Conservation (phyloP, 2,888 invertebrate species). For the Volucella bombylans region DNA sequence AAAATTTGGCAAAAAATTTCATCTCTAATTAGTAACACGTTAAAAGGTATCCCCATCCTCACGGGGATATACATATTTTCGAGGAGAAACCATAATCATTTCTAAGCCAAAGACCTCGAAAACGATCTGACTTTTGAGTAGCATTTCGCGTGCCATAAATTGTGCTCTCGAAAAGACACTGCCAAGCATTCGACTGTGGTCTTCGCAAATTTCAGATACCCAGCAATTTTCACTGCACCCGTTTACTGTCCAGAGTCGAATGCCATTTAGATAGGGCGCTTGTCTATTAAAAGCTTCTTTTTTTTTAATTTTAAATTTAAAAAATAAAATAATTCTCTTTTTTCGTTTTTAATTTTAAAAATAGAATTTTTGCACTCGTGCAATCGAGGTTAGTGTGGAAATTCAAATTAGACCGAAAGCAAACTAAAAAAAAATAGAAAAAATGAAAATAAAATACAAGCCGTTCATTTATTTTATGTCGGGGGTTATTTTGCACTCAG, state of each 20-base stretch:
- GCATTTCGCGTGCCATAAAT: constrained; percentile 65
- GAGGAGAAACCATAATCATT: neutral
- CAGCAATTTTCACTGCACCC: constrained; percentile 7
- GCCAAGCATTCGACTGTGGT: neutral
- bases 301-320: neutral
- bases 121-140: constrained; percentile 41
- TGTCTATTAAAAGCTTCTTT: constrained; percentile 1
- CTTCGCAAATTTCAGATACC: neutral
- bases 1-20: constrained; percentile 45
- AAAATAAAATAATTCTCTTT: neutral
- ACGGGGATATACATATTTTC: neutral
- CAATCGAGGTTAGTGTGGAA: constrained; percentile 65
- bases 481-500: constrained; percentile 20
- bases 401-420: constrained; percentile 43
- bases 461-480: constrained; percentile 26
- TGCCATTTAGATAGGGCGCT: constrained; percentile 29
- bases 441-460: too few relatives aligned
- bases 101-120: constrained; percentile 2
- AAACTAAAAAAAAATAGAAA: constrained; percentile 7
- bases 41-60: constrained; percentile 4
- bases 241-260: constrained; percentile 52
- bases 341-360: constrained; percentile 48
- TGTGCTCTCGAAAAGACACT: neutral
- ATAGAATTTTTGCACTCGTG: constrained; percentile 71
- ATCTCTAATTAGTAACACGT: constrained; percentile 47